Evolutionary conservation across 2,113 vertebrate species (phyloP).

Genomic region (Corydoras sp.): DNA sequence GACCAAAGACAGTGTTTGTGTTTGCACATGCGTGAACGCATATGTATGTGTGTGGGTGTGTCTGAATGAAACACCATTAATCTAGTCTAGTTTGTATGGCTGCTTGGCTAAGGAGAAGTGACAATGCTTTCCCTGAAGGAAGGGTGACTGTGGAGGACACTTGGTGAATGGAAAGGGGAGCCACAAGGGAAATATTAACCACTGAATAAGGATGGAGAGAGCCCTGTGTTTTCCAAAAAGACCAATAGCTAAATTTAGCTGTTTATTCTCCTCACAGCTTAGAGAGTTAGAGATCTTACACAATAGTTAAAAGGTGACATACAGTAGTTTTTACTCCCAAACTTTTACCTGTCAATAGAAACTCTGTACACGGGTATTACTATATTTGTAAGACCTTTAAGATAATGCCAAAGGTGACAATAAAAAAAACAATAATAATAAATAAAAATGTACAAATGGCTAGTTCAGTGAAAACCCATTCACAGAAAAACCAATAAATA

Average conservation of each 20-base stretch:
- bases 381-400: too few relatives aligned
- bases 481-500: too few relatives aligned
- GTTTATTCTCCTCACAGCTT: slow-evolving; percentile 14
- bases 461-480: too few relatives aligned
- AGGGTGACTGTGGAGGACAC: slow-evolving; percentile 64
- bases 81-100: slow-evolving; percentile 49
- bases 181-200: slow-evolving; percentile 8
- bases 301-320: too few relatives aligned
- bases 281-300: slow-evolving; percentile 16
- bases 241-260: slow-evolving; percentile 41
- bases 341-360: too few relatives aligned
- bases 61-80: slow-evolving; percentile 62
- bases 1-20: too few relatives aligned
- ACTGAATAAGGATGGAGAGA: slow-evolving; percentile 32
- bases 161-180: slow-evolving; percentile 17
- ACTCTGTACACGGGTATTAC: too few relatives aligned
- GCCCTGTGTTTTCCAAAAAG: slow-evolving; percentile 10
- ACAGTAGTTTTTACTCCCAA: too few relatives aligned
- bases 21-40: slow-evolving; percentile 12
- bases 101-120: slow-evolving; percentile 62
- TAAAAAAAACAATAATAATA: too few relatives aligned
- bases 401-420: too few relatives aligned
- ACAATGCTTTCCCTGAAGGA: slow-evolving; percentile 61
- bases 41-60: slow-evolving; percentile 47
- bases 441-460: too few relatives aligned